Evolutionary conservation across 2,888 invertebrate genomes (phyloP), one percentile per base, ranked within the genome.

Genomic region (Leuctra nigra): DNA sequence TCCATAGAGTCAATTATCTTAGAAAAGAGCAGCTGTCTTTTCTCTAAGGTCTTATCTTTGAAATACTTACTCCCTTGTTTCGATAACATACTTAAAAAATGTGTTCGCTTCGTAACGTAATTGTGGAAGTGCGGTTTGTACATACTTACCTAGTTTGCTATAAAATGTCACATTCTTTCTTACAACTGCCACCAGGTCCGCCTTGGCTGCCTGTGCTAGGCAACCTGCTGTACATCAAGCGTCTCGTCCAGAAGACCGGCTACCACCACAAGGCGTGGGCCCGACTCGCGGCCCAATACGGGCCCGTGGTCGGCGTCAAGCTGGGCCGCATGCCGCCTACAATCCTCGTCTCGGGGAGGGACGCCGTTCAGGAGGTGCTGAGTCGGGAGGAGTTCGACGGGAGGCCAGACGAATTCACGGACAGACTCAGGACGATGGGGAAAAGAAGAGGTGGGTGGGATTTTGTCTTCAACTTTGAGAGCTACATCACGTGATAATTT

Each of bases 251-350:
- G 16, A 23, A 44, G 14, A 44, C 46, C 13, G 85, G 85, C 0
- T 84, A 83, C 68, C 74, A 91, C 1, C 82, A 82, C 65, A 79
- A 81, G 69, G 83, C 85, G 0, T 80, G 83, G 1, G 79, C 82
- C 56, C 75, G 77, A 66, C 73, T 91, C 39, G 75, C 82, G 0
- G 69, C 73, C 52, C 74, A 73, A 53, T 84, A 86, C 65, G 78
- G 75, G 62, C 81, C 78, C 56, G 72, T 86, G 0, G 75, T 88
- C 22, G 90, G 90, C 0, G 71, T 91, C 0, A 84, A 84, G 68
- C 83, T 91, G 23, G 91, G 91, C 1, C 83, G 79, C 64, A 87
- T 89, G 65, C 79, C 79, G 59, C 78, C 29, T n/a, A 68, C 87
- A 38, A 85, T 90, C 0, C 79, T 91, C 59, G 81, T 86, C 0